Evolutionary conservation across 2,888 invertebrate species (phyloP).

Genomic region (Griposia aprilina): DNA sequence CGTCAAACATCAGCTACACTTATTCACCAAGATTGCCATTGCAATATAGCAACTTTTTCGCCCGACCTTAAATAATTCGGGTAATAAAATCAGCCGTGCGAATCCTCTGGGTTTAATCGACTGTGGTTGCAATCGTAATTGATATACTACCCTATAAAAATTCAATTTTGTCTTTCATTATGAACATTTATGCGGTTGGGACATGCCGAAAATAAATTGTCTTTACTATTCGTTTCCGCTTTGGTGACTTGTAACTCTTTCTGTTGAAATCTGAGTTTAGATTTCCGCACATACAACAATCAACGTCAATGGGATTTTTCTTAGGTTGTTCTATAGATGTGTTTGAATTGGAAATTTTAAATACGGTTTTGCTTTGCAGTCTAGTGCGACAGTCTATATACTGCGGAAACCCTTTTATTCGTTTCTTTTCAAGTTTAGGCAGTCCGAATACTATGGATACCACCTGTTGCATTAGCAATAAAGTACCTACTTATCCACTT

Average conservation of each 20-base stretch:
- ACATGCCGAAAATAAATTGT: constrained; percentile 57
- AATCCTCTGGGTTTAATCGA: constrained; percentile 73
- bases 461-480: constrained; percentile 13
- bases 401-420: not conserved
- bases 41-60: constrained; percentile 56
- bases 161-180: constrained; percentile 65
- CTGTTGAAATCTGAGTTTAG: constrained; percentile 34
- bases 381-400: not conserved
- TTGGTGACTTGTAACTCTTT: constrained; percentile 38
- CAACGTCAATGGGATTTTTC: not conserved
- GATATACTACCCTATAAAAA: constrained; percentile 65
- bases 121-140: constrained; percentile 65
- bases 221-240: constrained; percentile 57
- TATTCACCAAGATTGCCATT: constrained; percentile 49
- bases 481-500: constrained; percentile 13
- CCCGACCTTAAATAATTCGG: constrained; percentile 70
- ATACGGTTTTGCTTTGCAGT: not conserved
- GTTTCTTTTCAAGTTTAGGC: not conserved
- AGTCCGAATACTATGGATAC: not conserved
- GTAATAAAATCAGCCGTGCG: constrained; percentile 77
- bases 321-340: not conserved
- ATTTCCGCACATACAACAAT: constrained; percentile 1
- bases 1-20: constrained; percentile 35
- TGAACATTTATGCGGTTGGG: constrained; percentile 52
- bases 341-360: not conserved